Evolutionary conservation across 1,140 invertebrate genomes (phyloP).

Genomic region (Apis dorsata): DNA sequence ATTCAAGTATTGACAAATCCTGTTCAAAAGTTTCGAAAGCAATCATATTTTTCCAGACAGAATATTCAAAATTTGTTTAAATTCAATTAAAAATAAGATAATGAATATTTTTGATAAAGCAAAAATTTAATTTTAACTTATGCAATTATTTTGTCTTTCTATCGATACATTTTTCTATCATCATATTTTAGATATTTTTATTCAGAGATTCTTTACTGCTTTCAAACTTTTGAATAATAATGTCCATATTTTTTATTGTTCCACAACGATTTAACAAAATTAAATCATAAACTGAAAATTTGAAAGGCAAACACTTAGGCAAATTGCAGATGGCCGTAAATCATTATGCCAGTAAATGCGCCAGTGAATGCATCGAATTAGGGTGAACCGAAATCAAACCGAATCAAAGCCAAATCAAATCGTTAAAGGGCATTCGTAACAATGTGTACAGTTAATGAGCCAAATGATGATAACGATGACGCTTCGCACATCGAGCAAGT

Average conservation of each 20-base stretch:
- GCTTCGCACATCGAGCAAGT: background rate
- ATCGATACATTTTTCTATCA: too few species aligned
- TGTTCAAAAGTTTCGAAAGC: too few species aligned
- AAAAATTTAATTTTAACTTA: too few species aligned
- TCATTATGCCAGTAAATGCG: constrained; percentile 61
- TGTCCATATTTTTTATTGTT: background rate
- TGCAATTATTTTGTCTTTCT: too few species aligned
- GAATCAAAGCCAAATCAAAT: constrained; percentile 70
- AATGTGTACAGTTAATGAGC: constrained; percentile 56
- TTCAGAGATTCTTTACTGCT: too few species aligned
- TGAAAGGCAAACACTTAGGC: constrained; percentile 15
- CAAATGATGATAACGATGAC: constrained; percentile 48
- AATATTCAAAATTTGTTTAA: too few species aligned
- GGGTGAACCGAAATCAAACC: constrained; percentile 70
- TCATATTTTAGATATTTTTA: too few species aligned
- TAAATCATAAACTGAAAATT: constrained; percentile 25
- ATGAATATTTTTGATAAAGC: too few species aligned
- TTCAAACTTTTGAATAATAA: too few species aligned
- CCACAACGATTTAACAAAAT: background rate
- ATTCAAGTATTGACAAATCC: too few species aligned
- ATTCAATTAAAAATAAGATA: too few species aligned
- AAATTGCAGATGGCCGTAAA: constrained; percentile 41
- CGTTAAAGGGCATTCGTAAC: constrained; percentile 18
- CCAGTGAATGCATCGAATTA: constrained; percentile 68
- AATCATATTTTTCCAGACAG: too few species aligned